phyloP scores from a whole-genome alignment of 2,797 vertebrate genomes.

The Jordanella pulchra region DNA sequence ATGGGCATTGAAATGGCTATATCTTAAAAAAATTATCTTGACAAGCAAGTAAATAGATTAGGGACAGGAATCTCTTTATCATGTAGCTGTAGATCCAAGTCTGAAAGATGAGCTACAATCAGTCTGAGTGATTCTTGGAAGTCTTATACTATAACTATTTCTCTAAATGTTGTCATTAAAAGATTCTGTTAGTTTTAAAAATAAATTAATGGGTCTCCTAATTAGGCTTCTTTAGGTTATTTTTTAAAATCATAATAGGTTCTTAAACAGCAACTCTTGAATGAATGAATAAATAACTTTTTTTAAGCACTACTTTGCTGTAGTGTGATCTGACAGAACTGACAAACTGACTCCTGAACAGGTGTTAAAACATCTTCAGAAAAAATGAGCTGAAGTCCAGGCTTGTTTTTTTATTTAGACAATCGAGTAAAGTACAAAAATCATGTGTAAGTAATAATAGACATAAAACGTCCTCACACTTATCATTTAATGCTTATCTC shows the following conservation, averaged over 20 bases:
- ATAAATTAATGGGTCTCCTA: constrained; percentile 13
- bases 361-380: too few species aligned
- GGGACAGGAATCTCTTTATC: constrained; percentile 14
- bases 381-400: too few species aligned
- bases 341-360: too few species aligned
- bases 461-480: too few species aligned
- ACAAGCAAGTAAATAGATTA: constrained; percentile 48
- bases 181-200: constrained; percentile 6
- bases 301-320: too few species aligned
- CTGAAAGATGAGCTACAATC: constrained; percentile 38
- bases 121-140: constrained; percentile 39
- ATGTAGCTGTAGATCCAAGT: constrained; percentile 13
- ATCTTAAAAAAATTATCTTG: constrained; percentile 18
- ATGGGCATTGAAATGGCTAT: constrained; percentile 9
- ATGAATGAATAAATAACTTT: too few species aligned
- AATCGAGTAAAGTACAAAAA: too few species aligned
- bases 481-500: too few species aligned
- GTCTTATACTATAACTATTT: constrained; percentile 23
- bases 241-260: constrained; percentile 17
- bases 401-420: too few species aligned
- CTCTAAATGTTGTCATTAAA: constrained; percentile 16
- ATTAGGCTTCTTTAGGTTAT: constrained; percentile 12
- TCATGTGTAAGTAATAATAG: too few species aligned
- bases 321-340: too few species aligned
- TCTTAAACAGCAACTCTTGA: constrained; percentile 5